Conservation (phyloP, 1,140 invertebrate genomes). For the Anthonomus grandis region DNA sequence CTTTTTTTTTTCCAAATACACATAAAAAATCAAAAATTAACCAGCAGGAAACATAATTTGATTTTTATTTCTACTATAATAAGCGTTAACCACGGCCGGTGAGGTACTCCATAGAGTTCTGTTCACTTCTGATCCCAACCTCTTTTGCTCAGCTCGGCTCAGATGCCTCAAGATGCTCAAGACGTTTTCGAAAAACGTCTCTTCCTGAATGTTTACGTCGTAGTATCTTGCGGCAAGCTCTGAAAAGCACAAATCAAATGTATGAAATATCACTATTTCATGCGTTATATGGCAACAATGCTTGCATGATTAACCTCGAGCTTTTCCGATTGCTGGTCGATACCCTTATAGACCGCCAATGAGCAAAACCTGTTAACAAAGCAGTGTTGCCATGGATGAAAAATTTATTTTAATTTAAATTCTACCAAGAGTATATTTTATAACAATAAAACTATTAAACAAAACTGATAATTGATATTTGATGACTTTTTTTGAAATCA, state of each 20-base stretch:
- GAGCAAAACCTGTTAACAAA: too few species aligned
- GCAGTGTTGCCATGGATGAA: too few species aligned
- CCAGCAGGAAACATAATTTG: conserved; percentile 66
- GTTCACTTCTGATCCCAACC: conserved; percentile 68
- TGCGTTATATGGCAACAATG: too few species aligned
- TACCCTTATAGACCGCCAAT: too few species aligned
- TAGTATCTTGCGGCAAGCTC: conserved; percentile 52
- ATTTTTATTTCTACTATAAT: conserved; percentile 93
- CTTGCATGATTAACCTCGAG: too few species aligned
- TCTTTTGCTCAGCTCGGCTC: conserved; percentile 64
- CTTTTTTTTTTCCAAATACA: too few species aligned
- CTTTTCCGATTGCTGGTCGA: too few species aligned
- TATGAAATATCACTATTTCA: background rate
- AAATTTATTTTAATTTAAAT: too few species aligned
- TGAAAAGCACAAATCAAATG: conserved; percentile 5
- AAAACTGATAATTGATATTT: too few species aligned
- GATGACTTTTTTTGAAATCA: too few species aligned
- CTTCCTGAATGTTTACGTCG: conserved; percentile 68
- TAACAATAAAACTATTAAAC: too few species aligned
- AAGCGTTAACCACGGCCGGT: conserved; percentile 91
- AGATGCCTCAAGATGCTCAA: conserved; percentile 71
- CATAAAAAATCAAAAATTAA: conserved; percentile 1
- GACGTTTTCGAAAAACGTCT: conserved; percentile 88
- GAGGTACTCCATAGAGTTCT: conserved; percentile 89
- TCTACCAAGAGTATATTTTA: too few species aligned